Evolutionary conservation across 2,113 vertebrate species (phyloP), one percentile per base, ranked within the genome.

Genomic region (Spheniscus mendiculus): DNA sequence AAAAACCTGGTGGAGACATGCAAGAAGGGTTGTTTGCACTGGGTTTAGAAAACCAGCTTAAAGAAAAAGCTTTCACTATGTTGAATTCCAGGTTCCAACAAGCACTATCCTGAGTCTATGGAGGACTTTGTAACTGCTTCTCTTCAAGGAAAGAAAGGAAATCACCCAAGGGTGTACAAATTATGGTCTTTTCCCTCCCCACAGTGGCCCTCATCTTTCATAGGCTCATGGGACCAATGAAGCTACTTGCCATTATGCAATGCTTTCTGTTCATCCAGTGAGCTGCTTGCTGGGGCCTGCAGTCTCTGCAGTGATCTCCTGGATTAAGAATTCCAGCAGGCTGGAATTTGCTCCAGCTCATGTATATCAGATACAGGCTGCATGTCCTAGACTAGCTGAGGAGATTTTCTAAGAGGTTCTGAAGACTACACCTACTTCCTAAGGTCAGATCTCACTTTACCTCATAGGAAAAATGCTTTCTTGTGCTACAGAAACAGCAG

Each of bases 1-100:
- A 89, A 99, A 99, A 4, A 98, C 93, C 99, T 99, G 83, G 7
- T 67, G 81, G 76, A 79, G 55, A 79, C 74, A 94, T 94, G 32
- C 11, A 76, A 78, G 52, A 91, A 77, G 11, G 9, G 29, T 26
- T 58, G 21, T 22, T 81, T 77, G 65, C 29, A 72, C 11, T 26
- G 2, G 9, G 11, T 84, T 73, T 78, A 58, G 49, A 83, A 95
- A 87, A 72, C 0, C 23, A 77, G 10, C 7, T 79, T 71, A 74
- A 86, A 83, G 50, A 61, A 65, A 78, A 63, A n/a, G 3, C 23
- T 38, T 86, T 61, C 30, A n/a, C 10, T 66, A 1, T 34, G 67
- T 44, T 81, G 21, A 94, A 73, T 71, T 88, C 55, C 42, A 65
- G 22, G 14, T 77, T 83, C 55, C 30, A 53, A 58, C 26, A 80